Conservation (phyloP, 2,888 invertebrate genomes). For the Apotomis turbidana region DNA sequence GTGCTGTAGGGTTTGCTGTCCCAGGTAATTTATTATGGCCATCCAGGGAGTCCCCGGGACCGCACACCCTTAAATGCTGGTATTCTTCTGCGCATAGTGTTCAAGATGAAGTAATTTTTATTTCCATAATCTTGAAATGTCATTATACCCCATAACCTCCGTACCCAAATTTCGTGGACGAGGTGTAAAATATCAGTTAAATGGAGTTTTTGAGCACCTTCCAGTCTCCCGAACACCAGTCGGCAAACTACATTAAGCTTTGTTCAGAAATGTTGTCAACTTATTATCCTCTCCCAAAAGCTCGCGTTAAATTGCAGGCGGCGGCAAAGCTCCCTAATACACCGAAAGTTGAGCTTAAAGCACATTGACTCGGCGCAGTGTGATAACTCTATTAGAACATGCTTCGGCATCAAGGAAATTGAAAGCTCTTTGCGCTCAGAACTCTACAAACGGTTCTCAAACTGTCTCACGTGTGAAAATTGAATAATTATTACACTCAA, state of each 20-base stretch:
- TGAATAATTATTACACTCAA: background rate
- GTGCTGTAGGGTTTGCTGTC: too few relatives aligned
- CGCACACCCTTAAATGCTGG: too few relatives aligned
- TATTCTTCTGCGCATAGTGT: too few relatives aligned
- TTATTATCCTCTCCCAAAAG: background rate
- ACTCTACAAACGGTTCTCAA: slow-evolving; percentile 17
- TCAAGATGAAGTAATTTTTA: too few relatives aligned
- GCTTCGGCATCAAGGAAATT: slow-evolving; percentile 26
- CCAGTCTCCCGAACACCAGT: too few relatives aligned
- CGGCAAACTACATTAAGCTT: background rate
- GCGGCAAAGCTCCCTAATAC: background rate
- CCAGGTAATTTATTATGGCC: too few relatives aligned
- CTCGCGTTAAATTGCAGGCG: slow-evolving; percentile 1
- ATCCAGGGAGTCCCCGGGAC: too few relatives aligned
- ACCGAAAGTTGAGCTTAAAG: slow-evolving; percentile 16
- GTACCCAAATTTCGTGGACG: too few relatives aligned
- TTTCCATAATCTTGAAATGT: too few relatives aligned
- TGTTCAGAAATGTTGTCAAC: background rate
- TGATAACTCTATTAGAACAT: slow-evolving; percentile 32
- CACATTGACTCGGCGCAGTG: slow-evolving; percentile 19
- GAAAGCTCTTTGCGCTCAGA: slow-evolving; percentile 31
- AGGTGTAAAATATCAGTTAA: too few relatives aligned
- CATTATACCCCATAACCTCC: too few relatives aligned
- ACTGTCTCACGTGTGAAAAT: background rate
- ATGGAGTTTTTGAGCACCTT: too few relatives aligned